phyloP scores from a whole-genome alignment of 1,140 invertebrate genomes.

The Cataglyphis hispanica region DNA sequence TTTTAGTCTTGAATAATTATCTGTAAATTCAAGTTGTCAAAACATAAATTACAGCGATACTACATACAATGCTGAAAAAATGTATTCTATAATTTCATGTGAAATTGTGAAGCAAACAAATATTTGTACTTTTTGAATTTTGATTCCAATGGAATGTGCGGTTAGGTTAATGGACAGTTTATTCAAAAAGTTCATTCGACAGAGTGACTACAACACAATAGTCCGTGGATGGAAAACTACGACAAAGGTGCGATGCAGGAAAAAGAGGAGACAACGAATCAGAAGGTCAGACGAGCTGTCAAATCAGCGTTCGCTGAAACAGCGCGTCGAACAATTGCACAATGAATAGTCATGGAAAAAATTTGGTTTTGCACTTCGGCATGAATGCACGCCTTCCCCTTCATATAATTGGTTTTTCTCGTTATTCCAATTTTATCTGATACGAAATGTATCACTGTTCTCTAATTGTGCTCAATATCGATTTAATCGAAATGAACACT shows the following conservation, averaged over 20 bases:
- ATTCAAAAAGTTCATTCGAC: conserved; percentile 34
- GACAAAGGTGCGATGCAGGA: conserved; percentile 50
- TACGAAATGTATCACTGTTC: background rate
- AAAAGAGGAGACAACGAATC: conserved; percentile 69
- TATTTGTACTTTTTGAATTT: background rate
- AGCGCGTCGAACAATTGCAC: conserved; percentile 66
- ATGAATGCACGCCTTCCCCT: conserved; percentile 49
- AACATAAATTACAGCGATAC: background rate
- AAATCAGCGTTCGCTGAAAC: conserved; percentile 73
- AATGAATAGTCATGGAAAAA: conserved; percentile 70
- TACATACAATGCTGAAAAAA: background rate
- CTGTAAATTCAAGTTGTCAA: background rate
- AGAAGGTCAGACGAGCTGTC: conserved; percentile 73
- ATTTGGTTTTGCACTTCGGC: conserved; percentile 56
- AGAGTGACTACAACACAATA: conserved; percentile 54
- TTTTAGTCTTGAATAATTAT: background rate
- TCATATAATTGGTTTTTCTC: conserved; percentile 23
- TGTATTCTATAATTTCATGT: conserved; percentile 19
- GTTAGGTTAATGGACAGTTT: conserved; percentile 20
- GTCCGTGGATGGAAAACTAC: conserved; percentile 5
- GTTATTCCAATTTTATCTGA: conserved; percentile 45
- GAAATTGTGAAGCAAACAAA: background rate
- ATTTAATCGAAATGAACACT: conserved; percentile 38
- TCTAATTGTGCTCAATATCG: conserved; percentile 27
- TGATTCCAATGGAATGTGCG: conserved; percentile 46